Evolutionary conservation across 2,797 vertebrate species (phyloP).

Genomic region (Coilia nasus): DNA sequence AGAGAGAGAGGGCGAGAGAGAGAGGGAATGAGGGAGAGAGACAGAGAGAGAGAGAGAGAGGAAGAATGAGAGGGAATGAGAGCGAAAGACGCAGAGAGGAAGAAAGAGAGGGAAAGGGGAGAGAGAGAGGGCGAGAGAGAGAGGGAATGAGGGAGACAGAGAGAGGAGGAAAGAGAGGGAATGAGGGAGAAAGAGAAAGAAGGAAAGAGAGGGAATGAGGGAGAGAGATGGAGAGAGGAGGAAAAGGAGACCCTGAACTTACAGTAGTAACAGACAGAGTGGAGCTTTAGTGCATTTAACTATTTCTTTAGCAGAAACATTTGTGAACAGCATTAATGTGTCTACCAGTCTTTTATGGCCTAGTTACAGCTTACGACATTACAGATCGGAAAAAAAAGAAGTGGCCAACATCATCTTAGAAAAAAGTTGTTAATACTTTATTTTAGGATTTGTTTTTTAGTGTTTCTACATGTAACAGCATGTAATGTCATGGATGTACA

Average conservation of each 20-base stretch:
- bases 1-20: background rate
- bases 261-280: background rate
- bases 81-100: background rate
- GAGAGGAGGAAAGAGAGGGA: no score
- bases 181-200: no score
- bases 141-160: no score
- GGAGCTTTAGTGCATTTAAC: background rate
- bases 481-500: no score
- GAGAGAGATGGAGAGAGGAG: background rate
- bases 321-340: background rate
- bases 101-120: background rate
- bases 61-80: no score
- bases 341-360: background rate
- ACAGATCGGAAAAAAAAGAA: background rate
- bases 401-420: background rate
- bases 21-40: background rate
- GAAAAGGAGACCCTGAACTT: background rate
- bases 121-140: no score
- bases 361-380: background rate
- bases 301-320: background rate
- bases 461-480: no score
- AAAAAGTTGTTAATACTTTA: background rate
- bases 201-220: background rate
- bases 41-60: background rate
- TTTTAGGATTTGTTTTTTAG: no score